Base-by-base conservation (phyloP, 1,140 invertebrate species). In the Cydia splendana region DNA sequence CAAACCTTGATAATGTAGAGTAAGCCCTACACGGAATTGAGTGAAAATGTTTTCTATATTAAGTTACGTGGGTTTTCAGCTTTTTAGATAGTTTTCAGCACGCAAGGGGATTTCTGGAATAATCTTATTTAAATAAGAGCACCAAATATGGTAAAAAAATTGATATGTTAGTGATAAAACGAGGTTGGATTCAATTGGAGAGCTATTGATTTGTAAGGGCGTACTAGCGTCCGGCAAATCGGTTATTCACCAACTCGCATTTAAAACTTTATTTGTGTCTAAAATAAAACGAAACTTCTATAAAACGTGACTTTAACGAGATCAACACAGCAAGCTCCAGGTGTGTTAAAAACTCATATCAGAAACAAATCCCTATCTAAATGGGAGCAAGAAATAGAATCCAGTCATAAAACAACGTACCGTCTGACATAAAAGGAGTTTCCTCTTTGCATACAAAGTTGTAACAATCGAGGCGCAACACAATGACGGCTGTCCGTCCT, bases 361-460 rank as follows among this genome's bases (percentile, higher is more conserved):
- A 71, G 34, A 71, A 71, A 62, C 57, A 62, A 38, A 71, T 71
- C 34, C 34, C 30, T 71, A 71, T 42, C 34, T 42, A 38, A 81
- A 80, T 81, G 76, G 57, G 53, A 73, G 57, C 51, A 69, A 69
- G 38, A 24, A 73, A 65, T 30, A 80, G 79, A 75, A 78, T 65
- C 75, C 69, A 73, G 53, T 73, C 76, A 75, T 76, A 79, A 82
- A 73, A 76, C 74, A 45, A 76, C 75, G 78, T 84, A 82, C 79
- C 78, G 80, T 78, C 79, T 78, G 77, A 82, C 79, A 87, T 86
- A 85, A 85, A 88, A 82, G 79, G 78, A 82, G 85, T 82, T 91
- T 88, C 86, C 86, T 84, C 79, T 81, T 78, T 84, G 87, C 84
- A 89, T 89, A 89, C 87, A 87, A 89, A 90, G 82, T 85, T 85